Evolutionary conservation across 2,113 vertebrate genomes (phyloP), one percentile per base, ranked within the genome.

Genomic region (Bombycilla garrulus): DNA sequence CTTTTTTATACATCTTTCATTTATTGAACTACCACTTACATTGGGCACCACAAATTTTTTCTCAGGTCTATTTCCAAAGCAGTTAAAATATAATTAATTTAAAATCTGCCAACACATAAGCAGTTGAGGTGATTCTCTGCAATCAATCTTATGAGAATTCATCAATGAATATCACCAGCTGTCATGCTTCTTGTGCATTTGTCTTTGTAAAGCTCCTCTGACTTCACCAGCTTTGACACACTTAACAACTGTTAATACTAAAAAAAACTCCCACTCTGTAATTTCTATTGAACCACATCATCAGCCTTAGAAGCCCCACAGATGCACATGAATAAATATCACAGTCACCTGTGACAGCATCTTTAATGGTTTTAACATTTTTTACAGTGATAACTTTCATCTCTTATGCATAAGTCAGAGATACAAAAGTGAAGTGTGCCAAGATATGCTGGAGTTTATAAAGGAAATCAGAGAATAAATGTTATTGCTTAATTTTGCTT

Each of bases 41-140:
- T 2, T 25, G 56, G 85, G 61, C 57, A 90, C 36, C 86, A 66
- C 60, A 88, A 26, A 93, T 96, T 86, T 86, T 77, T 86, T 67
- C 90, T 86, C 65, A 53, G 64, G 44, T 90, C 88, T 93, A 36
- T 48, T 79, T 95, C 94, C 76, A 70, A 66, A 92, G 88, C 50
- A 48, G 64, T 88, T 96, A 90, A 95, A 96, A 67, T 53, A 79
- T 53, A 95, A 95, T 96, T 93, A 84, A 94, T 95, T 96, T 94
- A 61, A 88, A 93, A 86, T 50, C 82, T 18, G 35, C 76, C 40
- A 81, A 48, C 69, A 88, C 14, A 33, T 3, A 18, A 93, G 72
- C 78, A 93, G 40, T 35, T 74, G 86, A 90, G 83, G 65, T 47
- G 57, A 86, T 90, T 95, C 86, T 88, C 89, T 86, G 80, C 69